Base-by-base conservation (phyloP, 2,888 invertebrate genomes). In the Drosophila buzzatii region DNA sequence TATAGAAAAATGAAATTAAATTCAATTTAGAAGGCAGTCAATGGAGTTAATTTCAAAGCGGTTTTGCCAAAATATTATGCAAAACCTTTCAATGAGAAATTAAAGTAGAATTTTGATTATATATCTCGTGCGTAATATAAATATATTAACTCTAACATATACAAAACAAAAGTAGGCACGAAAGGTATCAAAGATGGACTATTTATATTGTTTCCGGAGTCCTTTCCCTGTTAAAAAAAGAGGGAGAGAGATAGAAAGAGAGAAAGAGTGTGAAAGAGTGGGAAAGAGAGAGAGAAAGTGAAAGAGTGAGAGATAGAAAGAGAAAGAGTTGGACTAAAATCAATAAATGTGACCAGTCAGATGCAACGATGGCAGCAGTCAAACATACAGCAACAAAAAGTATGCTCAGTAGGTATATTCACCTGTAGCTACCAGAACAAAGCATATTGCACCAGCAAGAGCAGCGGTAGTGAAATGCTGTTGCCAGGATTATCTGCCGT, bases 401-500 rank as follows among this genome's bases (percentile, higher is more conserved):
- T 27, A 14, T 33, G 39, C 27, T 20, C 59, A 5, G 14, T n/a
- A 39, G 20, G 31, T 35, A 62, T 65, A 66, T 72, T 63, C 79
- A 74, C 76, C 76, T 79, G 79, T 73, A 72, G 74, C 71, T 63
- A 60, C n/a, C 42, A 41, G 49, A 27, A 60, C 72, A 68, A 62
- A 70, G 52, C 56, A 37, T 33, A 2, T 45, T 16, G 53, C 16
- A 53, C 52, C 5, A 56, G 57, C 56, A 61, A 53, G 51, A 42
- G 42, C 5, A 59, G 51, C 52, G 58, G 56, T 53, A 42, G 42
- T 61, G 76, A 71, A 71, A 78, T 79, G 74, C 74, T 82, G 76
- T 81, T 84, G 67, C 70, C 70, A 52, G 86, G 84, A 89, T 89
- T 86, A 89, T 86, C 89, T 84, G 74, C 84, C 81, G 78, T 87